Percentiles rank a stretch among this genome's conserved stretches.
Conservation (phyloP, 1,140 invertebrate species). For the Luehdorfia chinensis region DNA sequence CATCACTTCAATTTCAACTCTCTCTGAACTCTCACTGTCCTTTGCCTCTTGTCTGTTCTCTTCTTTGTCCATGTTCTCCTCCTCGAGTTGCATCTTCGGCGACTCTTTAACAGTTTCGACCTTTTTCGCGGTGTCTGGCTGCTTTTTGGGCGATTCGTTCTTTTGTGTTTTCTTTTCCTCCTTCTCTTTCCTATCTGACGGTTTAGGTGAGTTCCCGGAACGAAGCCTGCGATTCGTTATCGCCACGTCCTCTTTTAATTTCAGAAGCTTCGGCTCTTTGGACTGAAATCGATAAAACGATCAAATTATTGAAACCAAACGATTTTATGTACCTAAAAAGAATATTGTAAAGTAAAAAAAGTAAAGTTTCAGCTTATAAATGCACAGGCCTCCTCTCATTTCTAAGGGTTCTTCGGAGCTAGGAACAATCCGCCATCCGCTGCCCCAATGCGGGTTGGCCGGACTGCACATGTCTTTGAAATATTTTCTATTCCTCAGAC, state of each 20-base stretch:
- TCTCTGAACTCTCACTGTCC: constrained; percentile 21
- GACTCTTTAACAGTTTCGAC: constrained; percentile 6
- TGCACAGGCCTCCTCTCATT: no score
- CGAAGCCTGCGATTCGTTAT: constrained; percentile 47
- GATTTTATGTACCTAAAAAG: no score
- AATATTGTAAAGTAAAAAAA: no score
- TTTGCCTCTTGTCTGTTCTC: constrained; percentile 16
- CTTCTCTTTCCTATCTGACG: constrained; percentile 38
- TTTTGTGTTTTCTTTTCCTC: constrained; percentile 23
- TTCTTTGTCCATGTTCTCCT: constrained; percentile 18
- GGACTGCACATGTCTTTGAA: no score
- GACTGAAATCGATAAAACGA: constrained; percentile 37
- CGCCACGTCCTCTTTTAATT: constrained; percentile 52
- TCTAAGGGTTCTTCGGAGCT: no score
- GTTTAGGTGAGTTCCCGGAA: constrained; percentile 50
- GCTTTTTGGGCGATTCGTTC: neutral
- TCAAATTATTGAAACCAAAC: no score
- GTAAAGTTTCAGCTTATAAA: no score
- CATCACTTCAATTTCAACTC: constrained; percentile 28
- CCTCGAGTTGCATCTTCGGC: neutral
- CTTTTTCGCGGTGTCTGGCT: neutral
- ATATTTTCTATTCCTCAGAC: no score
- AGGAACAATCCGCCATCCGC: no score
- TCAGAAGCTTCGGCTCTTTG: constrained; percentile 57
- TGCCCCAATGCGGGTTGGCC: no score